phyloP scores from a whole-genome alignment of 2,888 invertebrate genomes.

The Monochamus alternatus region DNA sequence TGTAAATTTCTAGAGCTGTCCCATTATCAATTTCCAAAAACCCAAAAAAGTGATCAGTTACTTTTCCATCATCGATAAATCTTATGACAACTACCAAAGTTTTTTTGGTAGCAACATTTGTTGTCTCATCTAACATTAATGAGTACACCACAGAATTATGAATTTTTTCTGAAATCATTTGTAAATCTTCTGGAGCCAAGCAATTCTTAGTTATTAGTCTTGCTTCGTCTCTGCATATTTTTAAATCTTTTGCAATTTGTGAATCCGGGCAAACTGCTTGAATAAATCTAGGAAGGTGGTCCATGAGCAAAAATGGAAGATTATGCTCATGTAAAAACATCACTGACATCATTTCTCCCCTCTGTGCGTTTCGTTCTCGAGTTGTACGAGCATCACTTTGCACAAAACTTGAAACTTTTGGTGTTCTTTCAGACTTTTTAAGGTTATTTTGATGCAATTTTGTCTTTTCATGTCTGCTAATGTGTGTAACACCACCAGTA shows the following conservation, averaged over 20 bases:
- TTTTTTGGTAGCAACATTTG: constrained; percentile 14
- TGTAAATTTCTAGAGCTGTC: constrained; percentile 14
- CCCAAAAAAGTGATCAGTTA: constrained; percentile 18
- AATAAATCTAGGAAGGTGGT: not conserved
- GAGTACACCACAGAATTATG: not conserved
- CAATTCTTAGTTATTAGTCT: not conserved
- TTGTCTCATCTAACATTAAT: constrained; percentile 15
- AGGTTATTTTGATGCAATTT: not conserved
- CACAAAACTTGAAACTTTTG: not conserved
- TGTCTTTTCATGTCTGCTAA: constrained; percentile 13
- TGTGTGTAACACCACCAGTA: constrained; percentile 5
- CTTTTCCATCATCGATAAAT: constrained; percentile 13
- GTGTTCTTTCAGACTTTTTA: constrained; percentile 7
- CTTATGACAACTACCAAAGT: constrained; percentile 15
- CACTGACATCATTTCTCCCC: not conserved
- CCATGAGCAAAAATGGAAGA: constrained; percentile 5
- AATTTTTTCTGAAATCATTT: not conserved
- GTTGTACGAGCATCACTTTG: not conserved
- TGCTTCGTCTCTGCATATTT: not conserved
- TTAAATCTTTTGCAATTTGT: constrained; percentile 3
- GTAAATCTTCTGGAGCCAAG: not conserved
- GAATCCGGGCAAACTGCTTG: constrained; percentile 1
- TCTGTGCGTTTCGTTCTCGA: not conserved
- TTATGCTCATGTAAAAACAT: constrained; percentile 9
- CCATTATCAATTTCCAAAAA: constrained; percentile 16